Evolutionary conservation across 2,797 vertebrate genomes (phyloP).

Genomic region (Rhinophrynus dorsalis): DNA sequence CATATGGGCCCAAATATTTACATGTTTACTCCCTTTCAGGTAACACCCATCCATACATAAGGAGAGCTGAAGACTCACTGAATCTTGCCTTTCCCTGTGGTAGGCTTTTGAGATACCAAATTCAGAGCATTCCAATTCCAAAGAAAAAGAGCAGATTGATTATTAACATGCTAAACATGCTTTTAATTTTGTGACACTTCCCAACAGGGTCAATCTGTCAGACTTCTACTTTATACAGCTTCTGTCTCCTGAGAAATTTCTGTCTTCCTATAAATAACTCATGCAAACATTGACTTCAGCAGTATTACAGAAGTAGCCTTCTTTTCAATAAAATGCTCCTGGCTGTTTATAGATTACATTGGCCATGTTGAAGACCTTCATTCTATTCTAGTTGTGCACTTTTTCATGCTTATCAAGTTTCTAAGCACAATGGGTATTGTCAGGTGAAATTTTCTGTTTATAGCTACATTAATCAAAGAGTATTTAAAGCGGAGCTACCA

Average conservation of each 20-base stretch:
- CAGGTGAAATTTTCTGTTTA: too few species aligned
- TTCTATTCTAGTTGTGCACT: background rate
- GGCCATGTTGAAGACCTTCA: constrained; percentile 19
- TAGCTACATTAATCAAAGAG: too few species aligned
- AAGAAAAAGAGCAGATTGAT: background rate
- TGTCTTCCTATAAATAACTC: constrained; percentile 33
- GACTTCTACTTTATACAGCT: background rate
- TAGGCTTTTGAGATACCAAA: background rate
- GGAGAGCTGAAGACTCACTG: too few species aligned
- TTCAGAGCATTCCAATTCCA: background rate
- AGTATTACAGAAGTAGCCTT: constrained; percentile 17
- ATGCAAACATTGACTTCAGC: constrained; percentile 19
- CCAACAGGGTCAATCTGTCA: background rate
- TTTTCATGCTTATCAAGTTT: too few species aligned
- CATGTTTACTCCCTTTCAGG: too few species aligned
- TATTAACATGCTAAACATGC: background rate
- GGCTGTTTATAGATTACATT: constrained; percentile 16
- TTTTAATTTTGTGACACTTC: background rate
- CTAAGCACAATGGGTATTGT: too few species aligned
- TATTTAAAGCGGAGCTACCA: too few species aligned
- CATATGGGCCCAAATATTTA: too few species aligned
- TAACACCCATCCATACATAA: too few species aligned
- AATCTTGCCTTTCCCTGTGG: background rate
- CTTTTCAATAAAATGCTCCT: constrained; percentile 29
- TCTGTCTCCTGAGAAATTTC: background rate